Conservation (phyloP, 1,140 invertebrate genomes). For the Dryas iulia region DNA sequence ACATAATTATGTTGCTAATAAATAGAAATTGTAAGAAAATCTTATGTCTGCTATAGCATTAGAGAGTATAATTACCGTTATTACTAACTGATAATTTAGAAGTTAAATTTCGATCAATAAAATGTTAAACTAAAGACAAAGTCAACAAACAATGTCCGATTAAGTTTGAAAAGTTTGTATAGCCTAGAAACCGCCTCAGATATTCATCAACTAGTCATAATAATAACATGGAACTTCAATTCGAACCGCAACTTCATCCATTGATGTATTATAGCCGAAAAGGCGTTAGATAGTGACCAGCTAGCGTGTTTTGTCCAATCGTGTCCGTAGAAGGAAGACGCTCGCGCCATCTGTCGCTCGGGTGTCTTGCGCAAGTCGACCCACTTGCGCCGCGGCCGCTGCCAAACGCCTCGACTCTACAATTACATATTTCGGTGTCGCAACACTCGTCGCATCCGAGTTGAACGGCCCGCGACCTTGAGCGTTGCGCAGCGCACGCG, state of each 20-base stretch:
- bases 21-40: neutral
- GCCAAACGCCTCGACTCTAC: constrained; percentile 73
- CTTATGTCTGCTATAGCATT: too few species aligned
- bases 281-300: neutral
- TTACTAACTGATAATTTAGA: neutral
- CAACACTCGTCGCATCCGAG: constrained; percentile 76
- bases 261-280: neutral
- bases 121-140: too few species aligned
- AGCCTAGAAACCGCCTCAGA: too few species aligned
- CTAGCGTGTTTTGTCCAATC: constrained; percentile 12
- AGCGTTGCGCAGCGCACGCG: constrained; percentile 68
- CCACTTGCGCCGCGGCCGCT: constrained; percentile 71
- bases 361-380: constrained; percentile 70
- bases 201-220: neutral
- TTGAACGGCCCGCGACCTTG: constrained; percentile 77
- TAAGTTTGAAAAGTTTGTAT: too few species aligned
- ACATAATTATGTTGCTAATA: neutral
- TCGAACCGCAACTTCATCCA: neutral
- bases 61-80: too few species aligned
- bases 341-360: constrained; percentile 69
- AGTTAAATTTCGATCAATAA: too few species aligned
- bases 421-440: constrained; percentile 77
- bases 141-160: too few species aligned
- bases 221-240: neutral
- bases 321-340: constrained; percentile 63